Evolutionary conservation across 2,113 vertebrate genomes (phyloP).

Genomic region (Agelaius tricolor): DNA sequence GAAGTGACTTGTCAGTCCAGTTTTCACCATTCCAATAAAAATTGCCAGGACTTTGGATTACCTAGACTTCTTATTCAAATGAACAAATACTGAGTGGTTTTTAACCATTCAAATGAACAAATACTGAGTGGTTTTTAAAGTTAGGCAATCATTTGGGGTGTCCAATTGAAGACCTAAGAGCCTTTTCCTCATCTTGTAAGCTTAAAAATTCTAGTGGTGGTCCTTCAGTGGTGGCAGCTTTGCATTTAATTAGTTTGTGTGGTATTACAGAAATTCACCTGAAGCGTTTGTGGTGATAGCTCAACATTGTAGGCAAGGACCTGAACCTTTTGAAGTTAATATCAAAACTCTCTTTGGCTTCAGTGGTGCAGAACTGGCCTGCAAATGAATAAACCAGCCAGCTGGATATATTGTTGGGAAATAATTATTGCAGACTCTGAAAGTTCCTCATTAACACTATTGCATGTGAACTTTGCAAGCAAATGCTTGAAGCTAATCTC

Average conservation of each 20-base stretch:
- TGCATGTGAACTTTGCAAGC: slow-evolving; percentile 2
- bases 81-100: neutral
- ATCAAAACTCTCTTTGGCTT: slow-evolving; percentile 14
- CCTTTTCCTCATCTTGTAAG: neutral
- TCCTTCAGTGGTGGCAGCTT: neutral
- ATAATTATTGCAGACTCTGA: slow-evolving; percentile 1
- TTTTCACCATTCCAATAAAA: neutral
- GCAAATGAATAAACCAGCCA: slow-evolving; percentile 29
- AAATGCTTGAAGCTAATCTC: slow-evolving; percentile 10
- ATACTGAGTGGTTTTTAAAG: neutral
- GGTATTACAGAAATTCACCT: neutral
- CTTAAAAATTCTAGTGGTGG: neutral
- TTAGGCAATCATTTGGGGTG: neutral
- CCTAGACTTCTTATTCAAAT: neutral
- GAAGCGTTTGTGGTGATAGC: neutral
- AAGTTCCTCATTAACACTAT: slow-evolving; percentile 30
- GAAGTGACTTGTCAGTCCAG: neutral
- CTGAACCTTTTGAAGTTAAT: neutral
- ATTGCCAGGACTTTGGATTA: neutral
- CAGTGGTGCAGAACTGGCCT: slow-evolving; percentile 16
- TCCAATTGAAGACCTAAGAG: neutral
- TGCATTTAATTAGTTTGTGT: neutral
- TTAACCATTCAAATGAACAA: neutral
- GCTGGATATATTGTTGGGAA: slow-evolving; percentile 1
- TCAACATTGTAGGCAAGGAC: neutral